Evolutionary conservation across 1,140 invertebrate species (phyloP), one percentile per base, ranked within the genome.

Genomic region (Plodia interpunctella): DNA sequence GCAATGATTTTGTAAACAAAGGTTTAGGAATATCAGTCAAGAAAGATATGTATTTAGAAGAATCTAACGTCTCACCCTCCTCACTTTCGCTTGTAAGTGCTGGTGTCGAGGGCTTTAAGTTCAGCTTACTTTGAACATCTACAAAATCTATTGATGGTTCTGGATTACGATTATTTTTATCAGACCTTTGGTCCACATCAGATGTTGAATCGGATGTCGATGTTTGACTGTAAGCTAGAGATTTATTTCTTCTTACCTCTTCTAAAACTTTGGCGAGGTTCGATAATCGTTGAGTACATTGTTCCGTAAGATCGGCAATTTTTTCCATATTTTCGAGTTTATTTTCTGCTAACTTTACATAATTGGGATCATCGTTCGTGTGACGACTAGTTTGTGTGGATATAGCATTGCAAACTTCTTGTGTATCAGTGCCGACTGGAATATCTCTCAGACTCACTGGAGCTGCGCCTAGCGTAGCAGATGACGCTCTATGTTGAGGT

Each of bases 191-290:
- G 20, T 86, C 84, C 8, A 74, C 68, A 32, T 85, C 83, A 5
- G 83, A 85, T 55, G 80, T 68, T 13, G 77, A 72, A 49, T 86
- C 83, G 1, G 82, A 79, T 10, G 38, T 15, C n/a, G 77, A 74
- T 32, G 85, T 74, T 62, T 87, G 84, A 49, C 74, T 83, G 21
- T 89, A 87, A 55, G 67, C 76, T 66, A 80, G 59, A 50, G 84
- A 82, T 74, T 92, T 92, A 72, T 91, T 91, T 73, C 78, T 80
- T 49, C 91, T 80, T 0, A 92, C 87, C 81, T 92, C 86, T 56
- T 92, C 86, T 21, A 92, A 83, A 68, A 92, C 90, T 62, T 86
- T 86, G 1, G 91, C 87, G 52, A 92, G 75, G 66, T 90, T 88
- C n/a, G 86, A 90, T 11, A 92, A 88, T 49, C 90, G 78, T 75